phyloP scores from a whole-genome alignment of 2,113 vertebrate genomes.

The Pelusios castaneus region DNA sequence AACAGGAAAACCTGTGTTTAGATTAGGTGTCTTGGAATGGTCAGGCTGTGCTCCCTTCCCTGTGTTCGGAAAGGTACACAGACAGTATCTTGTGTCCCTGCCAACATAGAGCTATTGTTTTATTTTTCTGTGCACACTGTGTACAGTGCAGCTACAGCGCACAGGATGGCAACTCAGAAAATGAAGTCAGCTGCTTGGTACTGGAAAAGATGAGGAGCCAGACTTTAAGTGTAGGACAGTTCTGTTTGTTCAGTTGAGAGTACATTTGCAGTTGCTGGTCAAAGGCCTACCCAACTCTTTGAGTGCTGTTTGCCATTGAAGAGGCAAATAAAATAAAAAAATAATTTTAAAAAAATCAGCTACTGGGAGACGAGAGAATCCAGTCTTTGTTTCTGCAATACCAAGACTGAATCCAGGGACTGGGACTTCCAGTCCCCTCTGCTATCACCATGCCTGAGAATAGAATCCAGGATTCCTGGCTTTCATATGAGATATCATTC shows the following conservation, averaged over 20 bases:
- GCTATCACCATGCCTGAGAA: background rate
- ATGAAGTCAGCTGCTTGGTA: conserved; percentile 6
- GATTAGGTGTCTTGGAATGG: background rate
- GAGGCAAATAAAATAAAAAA: background rate
- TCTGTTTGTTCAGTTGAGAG: background rate
- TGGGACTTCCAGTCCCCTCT: background rate
- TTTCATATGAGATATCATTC: background rate
- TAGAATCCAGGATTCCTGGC: background rate
- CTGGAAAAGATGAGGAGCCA: background rate
- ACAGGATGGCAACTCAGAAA: background rate
- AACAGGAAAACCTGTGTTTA: background rate
- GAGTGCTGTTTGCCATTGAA: background rate
- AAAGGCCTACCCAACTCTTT: conserved; percentile 22
- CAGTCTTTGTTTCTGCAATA: background rate
- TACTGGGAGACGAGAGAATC: background rate
- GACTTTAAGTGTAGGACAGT: background rate
- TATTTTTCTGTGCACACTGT: background rate
- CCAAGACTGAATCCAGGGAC: background rate
- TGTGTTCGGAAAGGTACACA: background rate
- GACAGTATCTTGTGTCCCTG: background rate
- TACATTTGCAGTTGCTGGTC: conserved; percentile 4
- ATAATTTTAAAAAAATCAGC: background rate
- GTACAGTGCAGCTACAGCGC: background rate
- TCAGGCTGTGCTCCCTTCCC: background rate
- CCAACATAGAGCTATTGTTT: background rate